Evolutionary conservation across 1,140 invertebrate species (phyloP), one percentile per base, ranked within the genome.

Genomic region (Rhagoletis pomonella): DNA sequence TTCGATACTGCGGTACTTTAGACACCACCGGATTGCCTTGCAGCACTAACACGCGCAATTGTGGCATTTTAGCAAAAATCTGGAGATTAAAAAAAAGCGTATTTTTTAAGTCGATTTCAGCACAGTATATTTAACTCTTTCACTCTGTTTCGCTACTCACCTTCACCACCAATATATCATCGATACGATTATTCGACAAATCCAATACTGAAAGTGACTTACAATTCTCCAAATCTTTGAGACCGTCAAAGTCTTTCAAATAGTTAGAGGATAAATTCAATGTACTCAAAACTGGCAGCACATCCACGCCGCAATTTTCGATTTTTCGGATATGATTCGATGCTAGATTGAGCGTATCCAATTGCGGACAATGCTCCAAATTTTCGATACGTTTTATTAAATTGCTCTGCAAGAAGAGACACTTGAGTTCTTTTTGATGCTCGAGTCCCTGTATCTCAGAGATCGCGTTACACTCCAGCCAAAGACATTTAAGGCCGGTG

Each of bases 381-480:
- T 99, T 99, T 90, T 98, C 97, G 69, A 99, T 97, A 90, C 96
- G 96, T 1, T 94, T 94, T 7, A 99, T 96, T 2, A 98, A 93
- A 94, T 99, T 99, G 89, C 98, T 96, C 87, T 99, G 98, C 0
- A 99, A 93, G 90, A 96, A 99, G 0, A 99, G 93, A 91, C 97
- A 97, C 89, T 96, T 95, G 3, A 99, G 92, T 89, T 97, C 94
- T 4, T 89, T 94, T 90, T 97, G 96, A 86, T 96, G 95, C 4
- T 97, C 96, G 14, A 99, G 92, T 85, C 98, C 98, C 90, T 97
- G 96, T 73, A 99, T 97, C 87, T 94, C 94, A 17, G 94, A 93
- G 19, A 99, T 97, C 2, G 97, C 97, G 94, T 99, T 99, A 91
- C 96, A 97, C 93, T 99, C 97, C 6, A 99, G 93, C 96, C 98